A percentile compares a stretch with the other conserved stretches of the same genome.
Conservation (phyloP, 2,113 vertebrate species). For the Proterorhinus semilunaris region DNA sequence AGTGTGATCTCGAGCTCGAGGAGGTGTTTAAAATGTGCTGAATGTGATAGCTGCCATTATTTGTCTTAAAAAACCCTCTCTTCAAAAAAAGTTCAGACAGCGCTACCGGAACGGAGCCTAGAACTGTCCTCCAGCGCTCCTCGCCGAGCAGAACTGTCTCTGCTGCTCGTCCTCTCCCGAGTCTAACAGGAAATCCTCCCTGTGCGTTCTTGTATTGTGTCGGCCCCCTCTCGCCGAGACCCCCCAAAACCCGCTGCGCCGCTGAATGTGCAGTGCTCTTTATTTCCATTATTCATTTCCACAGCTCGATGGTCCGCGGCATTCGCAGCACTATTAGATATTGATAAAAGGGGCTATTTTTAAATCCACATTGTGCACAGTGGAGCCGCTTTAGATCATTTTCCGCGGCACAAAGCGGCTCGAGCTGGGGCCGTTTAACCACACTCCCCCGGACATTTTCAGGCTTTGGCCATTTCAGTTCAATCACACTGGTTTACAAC, state of each 20-base stretch:
- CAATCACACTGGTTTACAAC: not conserved
- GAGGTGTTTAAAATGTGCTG: no score
- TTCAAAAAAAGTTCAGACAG: no score
- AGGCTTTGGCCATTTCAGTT: not conserved
- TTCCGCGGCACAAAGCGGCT: not conserved
- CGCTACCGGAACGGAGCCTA: no score
- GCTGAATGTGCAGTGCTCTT: conserved; percentile 9
- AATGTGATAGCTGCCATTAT: no score
- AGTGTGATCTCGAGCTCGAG: no score
- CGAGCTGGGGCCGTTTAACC: conserved; percentile 9
- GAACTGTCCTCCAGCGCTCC: no score
- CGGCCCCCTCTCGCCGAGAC: not conserved
- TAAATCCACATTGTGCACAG: conserved; percentile 16
- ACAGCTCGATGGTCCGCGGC: conserved; percentile 2
- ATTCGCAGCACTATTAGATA: conserved; percentile 6
- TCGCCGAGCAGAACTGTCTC: not conserved
- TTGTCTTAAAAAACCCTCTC: no score
- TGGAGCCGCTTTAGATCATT: conserved; percentile 5
- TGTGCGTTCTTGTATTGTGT: conserved; percentile 5
- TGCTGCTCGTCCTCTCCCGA: conserved; percentile 18
- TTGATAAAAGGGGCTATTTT: conserved; percentile 13
- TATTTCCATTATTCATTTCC: conserved; percentile 1
- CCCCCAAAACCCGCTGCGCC: not conserved
- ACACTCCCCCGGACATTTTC: not conserved
- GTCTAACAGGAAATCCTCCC: conserved; percentile 36